Conservation (phyloP, 2,797 vertebrate genomes). For the Brachymystax lenok region DNA sequence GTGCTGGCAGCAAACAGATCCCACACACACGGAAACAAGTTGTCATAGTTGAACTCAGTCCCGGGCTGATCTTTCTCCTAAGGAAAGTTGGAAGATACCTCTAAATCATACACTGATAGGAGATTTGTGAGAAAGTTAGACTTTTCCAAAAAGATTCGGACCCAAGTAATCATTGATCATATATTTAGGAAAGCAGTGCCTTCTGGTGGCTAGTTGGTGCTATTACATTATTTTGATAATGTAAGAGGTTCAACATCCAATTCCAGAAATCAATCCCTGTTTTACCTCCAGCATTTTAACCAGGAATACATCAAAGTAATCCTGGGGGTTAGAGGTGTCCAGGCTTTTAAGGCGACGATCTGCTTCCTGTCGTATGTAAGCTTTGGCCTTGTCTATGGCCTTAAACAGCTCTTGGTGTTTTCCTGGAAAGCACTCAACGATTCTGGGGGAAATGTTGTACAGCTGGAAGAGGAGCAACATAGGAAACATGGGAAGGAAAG, state of each 20-base stretch:
- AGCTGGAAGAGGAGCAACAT: slow-evolving; percentile 3
- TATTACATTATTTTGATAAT: background rate
- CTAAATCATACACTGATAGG: background rate
- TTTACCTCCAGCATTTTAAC: slow-evolving; percentile 45
- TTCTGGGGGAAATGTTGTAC: slow-evolving; percentile 50
- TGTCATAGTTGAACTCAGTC: slow-evolving; percentile 47
- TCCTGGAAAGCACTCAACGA: slow-evolving; percentile 42
- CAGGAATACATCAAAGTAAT: slow-evolving; percentile 53
- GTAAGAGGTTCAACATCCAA: background rate
- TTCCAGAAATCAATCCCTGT: background rate
- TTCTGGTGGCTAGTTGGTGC: background rate
- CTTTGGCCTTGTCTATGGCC: slow-evolving; percentile 18
- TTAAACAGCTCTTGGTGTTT: slow-evolving; percentile 34
- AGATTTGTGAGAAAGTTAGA: background rate
- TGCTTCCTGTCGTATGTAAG: slow-evolving; percentile 29
- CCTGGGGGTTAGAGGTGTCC: slow-evolving; percentile 31
- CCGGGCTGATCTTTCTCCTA: slow-evolving; percentile 46
- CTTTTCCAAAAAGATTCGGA: background rate
- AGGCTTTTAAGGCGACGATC: slow-evolving; percentile 24
- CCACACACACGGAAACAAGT: slow-evolving; percentile 33
- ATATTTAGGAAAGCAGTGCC: background rate
- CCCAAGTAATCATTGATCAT: background rate
- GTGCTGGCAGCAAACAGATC: slow-evolving; percentile 45
- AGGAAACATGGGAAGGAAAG: background rate
- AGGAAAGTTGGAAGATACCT: background rate